Evolutionary conservation across 92 coral and sea anemone genomes (phyloP).

Genomic region (Palythoa heliodiscus): DNA sequence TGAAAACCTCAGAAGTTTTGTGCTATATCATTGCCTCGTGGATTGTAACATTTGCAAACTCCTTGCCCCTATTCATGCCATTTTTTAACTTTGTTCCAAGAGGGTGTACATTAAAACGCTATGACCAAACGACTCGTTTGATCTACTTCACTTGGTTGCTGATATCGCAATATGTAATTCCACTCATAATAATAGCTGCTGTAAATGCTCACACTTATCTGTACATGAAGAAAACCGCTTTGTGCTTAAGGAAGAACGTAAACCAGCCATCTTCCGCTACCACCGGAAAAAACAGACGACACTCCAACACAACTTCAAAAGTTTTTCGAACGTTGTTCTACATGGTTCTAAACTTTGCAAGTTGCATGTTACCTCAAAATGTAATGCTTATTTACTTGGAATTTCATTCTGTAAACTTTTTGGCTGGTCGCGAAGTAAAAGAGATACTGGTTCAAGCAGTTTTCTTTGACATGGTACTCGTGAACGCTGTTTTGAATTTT

Average conservation of each 20-base stretch:
- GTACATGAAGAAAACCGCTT: slow-evolving; percentile 5
- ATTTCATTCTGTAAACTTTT: background rate
- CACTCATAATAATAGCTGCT: background rate
- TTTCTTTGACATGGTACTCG: slow-evolving; percentile 13
- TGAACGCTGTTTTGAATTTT: slow-evolving; percentile 21
- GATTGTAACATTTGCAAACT: slow-evolving; percentile 1
- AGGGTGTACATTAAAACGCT: background rate
- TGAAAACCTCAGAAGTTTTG: slow-evolving; percentile 11
- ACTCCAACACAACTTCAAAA: background rate
- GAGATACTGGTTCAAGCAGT: background rate
- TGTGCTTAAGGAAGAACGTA: background rate
- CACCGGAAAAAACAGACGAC: background rate
- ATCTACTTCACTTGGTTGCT: slow-evolving; percentile 12
- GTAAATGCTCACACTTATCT: background rate
- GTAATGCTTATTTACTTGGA: background rate
- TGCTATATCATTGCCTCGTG: slow-evolving; percentile 1
- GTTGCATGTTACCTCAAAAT: slow-evolving; percentile 22
- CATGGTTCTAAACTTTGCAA: slow-evolving; percentile 20
- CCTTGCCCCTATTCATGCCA: background rate
- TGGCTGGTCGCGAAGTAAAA: background rate
- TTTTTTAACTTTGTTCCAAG: background rate
- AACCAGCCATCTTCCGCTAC: background rate
- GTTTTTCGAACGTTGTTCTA: slow-evolving; percentile 20
- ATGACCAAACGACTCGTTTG: background rate
- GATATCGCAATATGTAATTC: slow-evolving; percentile 12